Evolutionary conservation across 2,797 vertebrate species (phyloP).

Genomic region (Pseudochirops cupreus): DNA sequence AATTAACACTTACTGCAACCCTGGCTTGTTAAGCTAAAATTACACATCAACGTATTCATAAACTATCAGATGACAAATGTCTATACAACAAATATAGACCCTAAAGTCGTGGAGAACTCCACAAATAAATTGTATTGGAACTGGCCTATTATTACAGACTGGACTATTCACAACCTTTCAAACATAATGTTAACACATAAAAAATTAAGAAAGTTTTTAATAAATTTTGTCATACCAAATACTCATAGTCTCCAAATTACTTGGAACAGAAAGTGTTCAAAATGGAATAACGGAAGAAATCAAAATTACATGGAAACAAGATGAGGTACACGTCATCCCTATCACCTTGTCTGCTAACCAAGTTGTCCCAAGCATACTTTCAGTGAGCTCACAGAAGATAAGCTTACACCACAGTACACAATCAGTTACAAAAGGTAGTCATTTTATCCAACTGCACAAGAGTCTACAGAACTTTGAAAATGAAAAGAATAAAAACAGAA

Average conservation of each 20-base stretch:
- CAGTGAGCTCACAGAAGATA: not conserved
- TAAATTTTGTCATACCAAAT: too few species aligned
- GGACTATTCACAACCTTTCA: too few species aligned
- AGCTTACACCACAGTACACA: not conserved
- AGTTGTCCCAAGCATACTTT: not conserved
- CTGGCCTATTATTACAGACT: too few species aligned
- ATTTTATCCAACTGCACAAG: not conserved
- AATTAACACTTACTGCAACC: not conserved
- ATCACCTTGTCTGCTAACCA: not conserved
- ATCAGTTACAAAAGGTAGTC: not conserved
- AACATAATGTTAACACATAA: too few species aligned
- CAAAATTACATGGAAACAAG: not conserved
- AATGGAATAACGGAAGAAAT: not conserved
- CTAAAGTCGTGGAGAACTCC: too few species aligned
- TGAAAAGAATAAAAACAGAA: not conserved
- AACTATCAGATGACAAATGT: not conserved
- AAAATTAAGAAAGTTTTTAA: too few species aligned
- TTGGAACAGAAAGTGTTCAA: not conserved
- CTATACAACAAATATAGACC: too few species aligned
- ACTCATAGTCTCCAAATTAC: too few species aligned
- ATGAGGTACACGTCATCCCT: not conserved
- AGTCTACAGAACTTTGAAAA: not conserved
- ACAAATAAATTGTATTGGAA: too few species aligned
- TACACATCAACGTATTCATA: not conserved
- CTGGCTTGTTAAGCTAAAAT: not conserved